A percentile compares a stretch with the other conserved stretches of the same genome.
Evolutionary conservation across 2,888 invertebrate species (phyloP).

Genomic region (Seira musarum): DNA sequence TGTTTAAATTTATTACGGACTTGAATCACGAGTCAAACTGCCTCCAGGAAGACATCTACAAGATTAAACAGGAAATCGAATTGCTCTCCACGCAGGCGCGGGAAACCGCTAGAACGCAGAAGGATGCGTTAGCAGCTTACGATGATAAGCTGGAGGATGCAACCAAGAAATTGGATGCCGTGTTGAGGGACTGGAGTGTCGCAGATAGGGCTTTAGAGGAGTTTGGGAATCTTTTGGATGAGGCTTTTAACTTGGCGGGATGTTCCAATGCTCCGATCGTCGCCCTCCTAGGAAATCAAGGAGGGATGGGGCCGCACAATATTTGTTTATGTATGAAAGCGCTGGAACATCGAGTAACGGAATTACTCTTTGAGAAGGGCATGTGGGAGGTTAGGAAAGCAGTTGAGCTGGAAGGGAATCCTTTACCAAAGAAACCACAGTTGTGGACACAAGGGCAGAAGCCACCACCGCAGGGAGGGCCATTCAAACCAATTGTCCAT

Average conservation of each 20-base stretch:
- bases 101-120: constrained; percentile 31
- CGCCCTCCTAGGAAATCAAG: constrained; percentile 59
- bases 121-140: constrained; percentile 30
- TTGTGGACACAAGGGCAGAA: constrained; percentile 59
- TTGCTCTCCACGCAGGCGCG: constrained; percentile 28
- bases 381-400: constrained; percentile 54
- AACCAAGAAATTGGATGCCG: constrained; percentile 40
- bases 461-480: constrained; percentile 59
- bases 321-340: constrained; percentile 62
- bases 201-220: constrained; percentile 51
- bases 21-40: constrained; percentile 58
- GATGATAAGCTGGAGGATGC: constrained; percentile 41
- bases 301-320: constrained; percentile 64
- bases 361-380: constrained; percentile 59
- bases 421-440: constrained; percentile 55
- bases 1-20: constrained; percentile 62
- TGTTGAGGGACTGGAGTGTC: constrained; percentile 41
- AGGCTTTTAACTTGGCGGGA: constrained; percentile 45
- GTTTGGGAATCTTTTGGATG: constrained; percentile 46
- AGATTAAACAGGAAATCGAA: constrained; percentile 61
- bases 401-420: constrained; percentile 56
- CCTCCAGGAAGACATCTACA: constrained; percentile 52
- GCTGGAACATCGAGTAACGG: constrained; percentile 62
- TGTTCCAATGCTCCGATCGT: constrained; percentile 58
- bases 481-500: constrained; percentile 60